These are phyloP conservation scores for Saguinus imperator DNA, from an alignment of 2,113 vertebrate genomes.

Conservation along the genomic window DNA sequence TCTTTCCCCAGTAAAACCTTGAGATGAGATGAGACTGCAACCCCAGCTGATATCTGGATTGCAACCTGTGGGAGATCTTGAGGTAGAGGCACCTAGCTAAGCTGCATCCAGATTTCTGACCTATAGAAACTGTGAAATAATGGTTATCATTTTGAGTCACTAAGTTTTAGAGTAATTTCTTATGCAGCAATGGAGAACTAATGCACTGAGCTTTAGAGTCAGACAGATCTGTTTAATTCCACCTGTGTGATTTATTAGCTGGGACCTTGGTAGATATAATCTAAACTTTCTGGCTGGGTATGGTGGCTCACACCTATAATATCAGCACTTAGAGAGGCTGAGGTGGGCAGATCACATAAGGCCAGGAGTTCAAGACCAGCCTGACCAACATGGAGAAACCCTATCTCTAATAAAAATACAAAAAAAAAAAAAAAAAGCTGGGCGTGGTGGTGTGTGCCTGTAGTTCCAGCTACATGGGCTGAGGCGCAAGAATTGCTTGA, in stretches of 20 bases:
- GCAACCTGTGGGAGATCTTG: neutral
- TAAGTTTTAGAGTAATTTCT: neutral
- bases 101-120: neutral
- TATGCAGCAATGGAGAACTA: neutral
- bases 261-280: neutral
- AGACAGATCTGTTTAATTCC: constrained; percentile 1
- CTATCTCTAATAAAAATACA: too few species aligned
- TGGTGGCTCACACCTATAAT: too few species aligned
- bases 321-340: too few species aligned
- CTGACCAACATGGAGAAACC: too few species aligned
- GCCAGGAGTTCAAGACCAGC: too few species aligned
- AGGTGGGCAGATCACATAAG: too few species aligned
- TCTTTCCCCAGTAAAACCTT: neutral
- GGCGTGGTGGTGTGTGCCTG: too few species aligned
- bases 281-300: neutral
- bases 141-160: neutral
- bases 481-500: too few species aligned
- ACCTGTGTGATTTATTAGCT: constrained; percentile 19
- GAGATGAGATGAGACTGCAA: neutral
- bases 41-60: neutral
- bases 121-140: neutral
- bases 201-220: neutral
- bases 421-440: too few species aligned
- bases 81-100: neutral
- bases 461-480: too few species aligned